Conservation (phyloP, 1,140 invertebrate species). For the Panagrolaimus sp. region DNA sequence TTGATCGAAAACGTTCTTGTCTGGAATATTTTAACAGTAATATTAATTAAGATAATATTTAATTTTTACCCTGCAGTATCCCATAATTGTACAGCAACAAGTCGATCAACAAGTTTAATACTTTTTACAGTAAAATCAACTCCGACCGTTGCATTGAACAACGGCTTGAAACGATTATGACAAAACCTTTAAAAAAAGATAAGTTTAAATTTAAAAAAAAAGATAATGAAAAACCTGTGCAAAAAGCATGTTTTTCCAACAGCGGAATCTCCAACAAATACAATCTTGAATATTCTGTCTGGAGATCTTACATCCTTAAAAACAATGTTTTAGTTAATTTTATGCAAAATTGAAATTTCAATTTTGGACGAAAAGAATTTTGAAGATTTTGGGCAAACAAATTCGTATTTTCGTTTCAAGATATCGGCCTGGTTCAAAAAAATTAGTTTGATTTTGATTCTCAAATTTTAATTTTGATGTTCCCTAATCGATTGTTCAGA, state of each 20-base stretch:
- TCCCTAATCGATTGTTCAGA: not conserved
- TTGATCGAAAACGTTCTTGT: conserved; percentile 65
- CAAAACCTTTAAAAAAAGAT: conserved; percentile 60
- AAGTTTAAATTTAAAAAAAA: conserved; percentile 9
- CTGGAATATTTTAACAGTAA: conserved; percentile 6
- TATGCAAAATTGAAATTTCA: too few relatives aligned
- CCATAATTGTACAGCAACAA: conserved; percentile 66
- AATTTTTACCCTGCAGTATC: conserved; percentile 67
- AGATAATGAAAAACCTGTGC: conserved; percentile 58
- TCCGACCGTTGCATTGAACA: conserved; percentile 65
- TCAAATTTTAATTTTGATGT: too few relatives aligned
- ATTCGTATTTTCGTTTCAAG: too few relatives aligned
- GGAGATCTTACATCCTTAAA: conserved; percentile 51
- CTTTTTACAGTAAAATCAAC: conserved; percentile 67
- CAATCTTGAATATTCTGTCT: conserved; percentile 66
- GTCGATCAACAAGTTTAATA: conserved; percentile 61
- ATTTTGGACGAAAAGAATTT: too few relatives aligned
- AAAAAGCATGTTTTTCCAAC: conserved; percentile 67
- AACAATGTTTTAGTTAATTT: conserved; percentile 11
- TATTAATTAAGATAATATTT: conserved; percentile 43
- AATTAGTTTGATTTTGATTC: too few relatives aligned
- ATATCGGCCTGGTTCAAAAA: too few relatives aligned
- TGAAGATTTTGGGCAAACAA: too few relatives aligned
- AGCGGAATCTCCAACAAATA: conserved; percentile 66
- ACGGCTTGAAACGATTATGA: conserved; percentile 62